Conservation (phyloP, 1,140 invertebrate species). For the Drosophila oshimai region DNA sequence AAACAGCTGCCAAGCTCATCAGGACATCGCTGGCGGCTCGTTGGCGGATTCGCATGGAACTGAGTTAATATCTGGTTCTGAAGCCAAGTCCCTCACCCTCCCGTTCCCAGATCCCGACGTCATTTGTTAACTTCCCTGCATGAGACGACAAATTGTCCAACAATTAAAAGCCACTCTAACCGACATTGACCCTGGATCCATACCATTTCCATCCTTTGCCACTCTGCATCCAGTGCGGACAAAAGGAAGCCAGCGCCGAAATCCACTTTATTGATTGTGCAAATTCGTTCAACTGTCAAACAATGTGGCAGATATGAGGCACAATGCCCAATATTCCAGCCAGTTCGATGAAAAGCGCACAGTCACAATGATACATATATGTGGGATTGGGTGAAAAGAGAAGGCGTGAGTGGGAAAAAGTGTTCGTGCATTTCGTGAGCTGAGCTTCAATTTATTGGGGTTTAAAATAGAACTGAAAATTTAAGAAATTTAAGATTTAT, state of each 20-base stretch:
- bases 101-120: background rate
- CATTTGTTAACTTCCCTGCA: conserved; percentile 22
- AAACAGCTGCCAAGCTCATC: conserved; percentile 62
- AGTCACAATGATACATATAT: conserved; percentile 30
- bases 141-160: conserved; percentile 64
- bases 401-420: background rate
- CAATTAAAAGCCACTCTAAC: conserved; percentile 57
- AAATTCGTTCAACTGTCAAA: conserved; percentile 66
- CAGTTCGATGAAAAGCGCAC: conserved; percentile 6
- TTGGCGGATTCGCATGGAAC: background rate
- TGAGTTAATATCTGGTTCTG: background rate
- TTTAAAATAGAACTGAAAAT: background rate
- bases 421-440: conserved; percentile 4
- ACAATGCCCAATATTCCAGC: conserved; percentile 31
- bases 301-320: conserved; percentile 53
- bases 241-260: conserved; percentile 33
- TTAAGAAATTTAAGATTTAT: background rate
- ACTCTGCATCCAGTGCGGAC: conserved; percentile 14
- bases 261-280: conserved; percentile 67
- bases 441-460: conserved; percentile 26
- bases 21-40: conserved; percentile 5
- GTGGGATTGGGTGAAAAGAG: background rate
- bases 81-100: background rate
- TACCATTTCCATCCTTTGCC: conserved; percentile 16
- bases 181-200: conserved; percentile 1